Percentiles rank a stretch among this genome's conserved stretches.
Conservation (phyloP, 2,113 vertebrate genomes). For the Hirundichthys speculiger region DNA sequence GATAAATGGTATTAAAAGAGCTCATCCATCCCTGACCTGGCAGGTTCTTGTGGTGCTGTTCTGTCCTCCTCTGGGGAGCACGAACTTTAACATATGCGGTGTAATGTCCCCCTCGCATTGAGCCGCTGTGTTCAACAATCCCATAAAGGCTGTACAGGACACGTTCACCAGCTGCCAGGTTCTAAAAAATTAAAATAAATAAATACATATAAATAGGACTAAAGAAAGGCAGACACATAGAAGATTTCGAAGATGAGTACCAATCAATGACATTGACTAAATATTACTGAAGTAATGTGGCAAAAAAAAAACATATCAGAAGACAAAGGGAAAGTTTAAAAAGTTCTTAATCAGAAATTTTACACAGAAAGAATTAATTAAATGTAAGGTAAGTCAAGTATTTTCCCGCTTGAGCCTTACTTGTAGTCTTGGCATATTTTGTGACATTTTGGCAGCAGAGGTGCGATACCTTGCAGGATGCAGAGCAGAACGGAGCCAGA, state of each 20-base stretch:
- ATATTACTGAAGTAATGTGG: too few species aligned
- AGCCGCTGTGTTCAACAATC: constrained; percentile 95
- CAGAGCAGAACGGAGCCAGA: constrained; percentile 94
- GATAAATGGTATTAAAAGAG: constrained; percentile 2
- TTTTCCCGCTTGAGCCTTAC: not conserved
- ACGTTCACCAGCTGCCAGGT: constrained; percentile 82
- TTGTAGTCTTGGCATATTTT: not conserved
- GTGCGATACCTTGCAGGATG: constrained; percentile 85
- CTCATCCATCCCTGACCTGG: constrained; percentile 79
- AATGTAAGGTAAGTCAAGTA: not conserved
- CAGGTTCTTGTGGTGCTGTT: constrained; percentile 83
- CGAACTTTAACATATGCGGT: constrained; percentile 94
- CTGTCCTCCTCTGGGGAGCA: constrained; percentile 82
- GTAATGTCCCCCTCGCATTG: constrained; percentile 95
- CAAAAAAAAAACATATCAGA: not conserved
- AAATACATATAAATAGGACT: not conserved
- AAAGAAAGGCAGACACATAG: too few species aligned
- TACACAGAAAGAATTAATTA: too few species aligned
- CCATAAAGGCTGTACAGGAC: constrained; percentile 95
- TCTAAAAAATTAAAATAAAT: constrained; percentile 75
- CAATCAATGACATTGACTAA: too few species aligned
- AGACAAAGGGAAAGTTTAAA: not conserved
- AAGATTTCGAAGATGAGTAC: too few species aligned
- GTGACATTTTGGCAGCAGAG: not conserved
- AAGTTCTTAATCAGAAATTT: not conserved